These are phyloP conservation scores for Holotrichia oblita DNA, from an alignment of 1,140 invertebrate species.

Conservation along the genomic window DNA sequence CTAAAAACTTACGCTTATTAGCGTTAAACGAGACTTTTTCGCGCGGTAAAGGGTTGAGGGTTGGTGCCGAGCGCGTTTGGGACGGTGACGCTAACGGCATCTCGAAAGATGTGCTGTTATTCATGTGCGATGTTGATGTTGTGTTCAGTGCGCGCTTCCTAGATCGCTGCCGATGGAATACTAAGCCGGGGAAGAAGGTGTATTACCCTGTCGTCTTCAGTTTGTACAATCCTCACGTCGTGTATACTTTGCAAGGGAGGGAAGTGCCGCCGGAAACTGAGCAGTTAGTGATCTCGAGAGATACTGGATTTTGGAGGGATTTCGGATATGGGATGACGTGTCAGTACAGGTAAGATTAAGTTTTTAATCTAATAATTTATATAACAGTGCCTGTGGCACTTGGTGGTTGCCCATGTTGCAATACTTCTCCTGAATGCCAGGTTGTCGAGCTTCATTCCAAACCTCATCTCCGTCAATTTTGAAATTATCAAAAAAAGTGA, in stretches of 20 bases:
- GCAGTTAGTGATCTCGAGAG: constrained; percentile 80
- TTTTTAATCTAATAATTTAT: too few species aligned
- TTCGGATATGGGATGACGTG: constrained; percentile 89
- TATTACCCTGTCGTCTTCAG: constrained; percentile 89
- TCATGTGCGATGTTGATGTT: constrained; percentile 86
- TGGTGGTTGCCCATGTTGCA: too few species aligned
- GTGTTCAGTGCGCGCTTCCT: constrained; percentile 81
- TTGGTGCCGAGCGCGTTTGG: constrained; percentile 72
- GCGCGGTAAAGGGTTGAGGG: constrained; percentile 76
- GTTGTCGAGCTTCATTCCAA: too few species aligned
- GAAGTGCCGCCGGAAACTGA: constrained; percentile 75
- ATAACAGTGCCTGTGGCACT: too few species aligned
- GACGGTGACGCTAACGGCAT: constrained; percentile 56
- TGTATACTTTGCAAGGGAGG: constrained; percentile 82
- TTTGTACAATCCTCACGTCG: constrained; percentile 83
- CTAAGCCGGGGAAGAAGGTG: constrained; percentile 74
- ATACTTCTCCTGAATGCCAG: too few species aligned
- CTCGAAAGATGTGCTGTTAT: constrained; percentile 73
- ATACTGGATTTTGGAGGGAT: constrained; percentile 86
- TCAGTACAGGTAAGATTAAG: constrained; percentile 77
- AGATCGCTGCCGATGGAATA: constrained; percentile 78
- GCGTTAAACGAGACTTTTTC: constrained; percentile 83
- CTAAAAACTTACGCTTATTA: too few species aligned
- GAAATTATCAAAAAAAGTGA: too few species aligned
- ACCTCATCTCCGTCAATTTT: too few species aligned